phyloP scores from a whole-genome alignment of 2,797 vertebrate genomes.

The Sparus aurata region DNA sequence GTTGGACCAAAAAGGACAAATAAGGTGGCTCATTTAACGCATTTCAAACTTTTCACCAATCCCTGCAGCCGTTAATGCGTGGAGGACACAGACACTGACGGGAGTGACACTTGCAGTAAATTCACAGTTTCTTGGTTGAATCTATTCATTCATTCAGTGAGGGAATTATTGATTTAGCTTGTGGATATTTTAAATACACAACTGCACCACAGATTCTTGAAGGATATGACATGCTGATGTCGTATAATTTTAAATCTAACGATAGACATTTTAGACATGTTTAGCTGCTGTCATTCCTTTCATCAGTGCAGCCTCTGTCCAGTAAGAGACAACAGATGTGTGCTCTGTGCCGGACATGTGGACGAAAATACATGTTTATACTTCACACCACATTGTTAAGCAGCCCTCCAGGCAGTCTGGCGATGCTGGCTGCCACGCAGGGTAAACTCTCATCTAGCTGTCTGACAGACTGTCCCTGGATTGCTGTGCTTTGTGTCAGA shows the following conservation, averaged over 20 bases:
- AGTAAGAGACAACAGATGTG: slow-evolving; percentile 23
- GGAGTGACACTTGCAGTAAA: slow-evolving; percentile 63
- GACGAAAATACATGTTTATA: slow-evolving; percentile 35
- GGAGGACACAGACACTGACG: slow-evolving; percentile 51
- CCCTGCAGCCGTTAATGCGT: slow-evolving; percentile 44
- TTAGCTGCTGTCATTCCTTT: not conserved
- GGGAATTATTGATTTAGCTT: slow-evolving; percentile 5
- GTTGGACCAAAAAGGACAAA: slow-evolving; percentile 82
- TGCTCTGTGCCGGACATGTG: slow-evolving; percentile 23
- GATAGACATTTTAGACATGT: slow-evolving; percentile 9
- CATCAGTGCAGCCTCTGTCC: not conserved
- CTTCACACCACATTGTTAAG: slow-evolving; percentile 25
- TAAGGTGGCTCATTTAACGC: slow-evolving; percentile 77
- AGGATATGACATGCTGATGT: slow-evolving; percentile 10
- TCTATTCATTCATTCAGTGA: slow-evolving; percentile 45
- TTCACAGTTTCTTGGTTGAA: slow-evolving; percentile 66
- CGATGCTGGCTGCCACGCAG: slow-evolving; percentile 42
- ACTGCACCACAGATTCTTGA: not conserved
- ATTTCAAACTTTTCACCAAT: slow-evolving; percentile 63
- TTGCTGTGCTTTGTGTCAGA: slow-evolving; percentile 65
- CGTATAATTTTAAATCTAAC: not conserved
- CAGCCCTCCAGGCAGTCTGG: slow-evolving; percentile 47
- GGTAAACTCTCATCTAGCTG: slow-evolving; percentile 56
- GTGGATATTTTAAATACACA: slow-evolving; percentile 26
- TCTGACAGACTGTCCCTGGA: slow-evolving; percentile 66